Evolutionary conservation across 2,888 invertebrate species (phyloP).

Genomic region (Rhorus exstirpatorius): DNA sequence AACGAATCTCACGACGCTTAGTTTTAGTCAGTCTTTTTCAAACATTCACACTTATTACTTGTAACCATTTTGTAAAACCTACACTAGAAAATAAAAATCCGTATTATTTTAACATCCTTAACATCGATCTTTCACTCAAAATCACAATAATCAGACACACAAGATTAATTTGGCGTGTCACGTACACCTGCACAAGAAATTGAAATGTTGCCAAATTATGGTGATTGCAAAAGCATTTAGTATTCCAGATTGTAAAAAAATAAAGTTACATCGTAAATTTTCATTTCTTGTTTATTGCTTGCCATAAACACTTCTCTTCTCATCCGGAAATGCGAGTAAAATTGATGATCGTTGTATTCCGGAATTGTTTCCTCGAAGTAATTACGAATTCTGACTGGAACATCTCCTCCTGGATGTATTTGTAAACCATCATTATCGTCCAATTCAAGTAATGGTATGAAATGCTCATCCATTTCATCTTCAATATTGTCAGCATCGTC

Average conservation of each 20-base stretch:
- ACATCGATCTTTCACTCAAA: too few relatives aligned
- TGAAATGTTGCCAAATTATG: too few relatives aligned
- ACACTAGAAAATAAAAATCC: too few relatives aligned
- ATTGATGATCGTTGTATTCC: slow-evolving; percentile 37
- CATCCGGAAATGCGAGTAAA: slow-evolving; percentile 49
- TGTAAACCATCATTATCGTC: slow-evolving; percentile 19
- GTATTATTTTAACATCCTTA: too few relatives aligned
- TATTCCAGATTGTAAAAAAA: slow-evolving; percentile 1
- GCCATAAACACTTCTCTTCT: slow-evolving; percentile 39
- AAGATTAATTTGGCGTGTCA: too few relatives aligned
- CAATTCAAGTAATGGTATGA: not conserved
- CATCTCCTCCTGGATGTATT: slow-evolving; percentile 39
- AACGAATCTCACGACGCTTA: too few relatives aligned
- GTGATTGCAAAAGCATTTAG: not conserved
- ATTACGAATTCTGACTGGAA: slow-evolving; percentile 30
- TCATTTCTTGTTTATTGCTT: not conserved
- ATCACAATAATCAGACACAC: too few relatives aligned
- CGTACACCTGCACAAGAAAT: too few relatives aligned
- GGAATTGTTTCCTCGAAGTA: slow-evolving; percentile 52
- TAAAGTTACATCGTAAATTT: slow-evolving; percentile 1
- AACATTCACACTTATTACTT: too few relatives aligned
- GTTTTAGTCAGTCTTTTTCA: too few relatives aligned
- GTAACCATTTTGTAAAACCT: too few relatives aligned
- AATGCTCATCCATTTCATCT: slow-evolving; percentile 2
- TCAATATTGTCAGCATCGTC: not conserved